phyloP scores from a whole-genome alignment of 1,140 invertebrate genomes.

The Gyrodactylus bullatarudis region DNA sequence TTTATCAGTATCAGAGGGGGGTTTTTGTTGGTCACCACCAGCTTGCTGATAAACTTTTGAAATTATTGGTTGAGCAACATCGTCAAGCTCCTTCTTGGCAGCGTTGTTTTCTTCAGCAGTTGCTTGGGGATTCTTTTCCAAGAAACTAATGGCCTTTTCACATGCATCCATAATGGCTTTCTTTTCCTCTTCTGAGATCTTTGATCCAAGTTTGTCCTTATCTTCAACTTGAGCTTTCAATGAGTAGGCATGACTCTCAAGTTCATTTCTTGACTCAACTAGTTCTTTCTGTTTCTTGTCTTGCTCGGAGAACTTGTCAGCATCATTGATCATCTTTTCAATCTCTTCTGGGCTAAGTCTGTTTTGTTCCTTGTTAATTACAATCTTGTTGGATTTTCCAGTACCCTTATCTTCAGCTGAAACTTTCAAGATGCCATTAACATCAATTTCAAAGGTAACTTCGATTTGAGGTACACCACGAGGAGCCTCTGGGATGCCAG shows the following conservation, averaged over 20 bases:
- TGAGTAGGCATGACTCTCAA: slow-evolving; percentile 87
- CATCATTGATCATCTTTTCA: slow-evolving; percentile 8
- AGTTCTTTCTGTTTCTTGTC: slow-evolving; percentile 34
- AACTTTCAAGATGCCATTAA: slow-evolving; percentile 62
- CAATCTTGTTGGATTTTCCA: slow-evolving; percentile 82
- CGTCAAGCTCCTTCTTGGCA: slow-evolving; percentile 48
- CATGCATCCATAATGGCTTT: neutral
- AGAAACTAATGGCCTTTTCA: slow-evolving; percentile 44
- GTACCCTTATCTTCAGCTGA: slow-evolving; percentile 65
- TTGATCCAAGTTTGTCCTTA: slow-evolving; percentile 83
- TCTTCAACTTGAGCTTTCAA: slow-evolving; percentile 84
- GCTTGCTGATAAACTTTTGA: slow-evolving; percentile 14
- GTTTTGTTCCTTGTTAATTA: slow-evolving; percentile 92
- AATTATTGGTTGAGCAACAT: slow-evolving; percentile 48
- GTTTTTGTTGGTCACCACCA: slow-evolving; percentile 10
- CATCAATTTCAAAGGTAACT: slow-evolving; percentile 94
- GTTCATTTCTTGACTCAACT: slow-evolving; percentile 48
- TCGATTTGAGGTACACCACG: slow-evolving; percentile 93
- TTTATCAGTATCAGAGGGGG: slow-evolving; percentile 8
- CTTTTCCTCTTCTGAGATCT: slow-evolving; percentile 59
- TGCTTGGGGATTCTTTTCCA: slow-evolving; percentile 70
- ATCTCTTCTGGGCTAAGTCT: slow-evolving; percentile 18
- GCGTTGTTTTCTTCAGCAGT: slow-evolving; percentile 67
- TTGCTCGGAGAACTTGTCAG: slow-evolving; percentile 6
- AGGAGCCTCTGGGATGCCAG: slow-evolving; percentile 80